Evolutionary conservation across 2,888 invertebrate genomes (phyloP), one percentile per base, ranked within the genome.

Genomic region (Sphaerolaimus hirsutus): DNA sequence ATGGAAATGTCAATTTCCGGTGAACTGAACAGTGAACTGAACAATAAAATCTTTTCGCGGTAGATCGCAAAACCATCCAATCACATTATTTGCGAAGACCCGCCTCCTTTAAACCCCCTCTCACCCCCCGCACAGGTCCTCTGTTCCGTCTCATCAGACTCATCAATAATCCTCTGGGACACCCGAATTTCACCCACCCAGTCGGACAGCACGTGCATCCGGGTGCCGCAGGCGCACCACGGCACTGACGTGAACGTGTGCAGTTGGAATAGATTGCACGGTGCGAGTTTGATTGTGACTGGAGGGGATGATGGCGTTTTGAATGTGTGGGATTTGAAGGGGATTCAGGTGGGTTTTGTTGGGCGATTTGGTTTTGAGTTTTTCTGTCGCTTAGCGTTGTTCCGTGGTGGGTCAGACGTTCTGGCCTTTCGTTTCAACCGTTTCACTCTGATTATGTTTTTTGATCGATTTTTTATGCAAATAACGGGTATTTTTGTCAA

Each of bases 291-390:
- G 2, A 81, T 87, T 57, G 79, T 89, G 56, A 84, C 84, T 58
- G 87, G 97, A 48, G 91, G 93, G 7, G 97, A 97, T 66, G 97
- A 99, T 68, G 89, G 87, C 2, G 74, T 78, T 46, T 68, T 97
- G 27, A 80, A 83, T 62, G 75, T 97, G 45, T 97, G 97, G 97
- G 93, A 97, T 65, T 71, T 97, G 49, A 72, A 93, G 48, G 77
- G 79, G 55, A 81, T 89, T 56, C 73, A 77, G 53, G 72, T 71
- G 19, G 37, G 24, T n/a, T n/a, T n/a, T n/a, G n/a, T n/a, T n/a
- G n/a, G n/a, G n/a, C n/a, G n/a, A n/a, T n/a, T n/a, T n/a, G n/a
- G n/a, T n/a, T n/a, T n/a, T n/a, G n/a, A n/a, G n/a, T n/a, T n/a
- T n/a, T n/a, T n/a, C n/a, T n/a, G n/a, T n/a, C n/a, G n/a, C n/a